Conservation (phyloP, 2,113 vertebrate genomes). For the Mastomys natalensis region DNA sequence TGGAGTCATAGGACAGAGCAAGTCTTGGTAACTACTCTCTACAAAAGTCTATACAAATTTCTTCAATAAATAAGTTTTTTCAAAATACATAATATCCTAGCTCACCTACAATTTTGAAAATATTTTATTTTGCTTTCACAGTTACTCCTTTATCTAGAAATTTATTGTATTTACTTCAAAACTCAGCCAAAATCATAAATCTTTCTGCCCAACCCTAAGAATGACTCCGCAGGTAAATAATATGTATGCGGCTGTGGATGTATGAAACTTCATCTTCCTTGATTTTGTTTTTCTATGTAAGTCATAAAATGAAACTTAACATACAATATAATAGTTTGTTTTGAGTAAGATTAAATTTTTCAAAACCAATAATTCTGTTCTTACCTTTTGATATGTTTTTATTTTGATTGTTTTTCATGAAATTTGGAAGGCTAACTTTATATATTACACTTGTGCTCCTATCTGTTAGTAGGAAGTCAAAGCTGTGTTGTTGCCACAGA, state of each 20-base stretch:
- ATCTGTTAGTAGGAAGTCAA: neutral
- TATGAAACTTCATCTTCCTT: neutral
- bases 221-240: neutral
- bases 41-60: neutral
- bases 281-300: neutral
- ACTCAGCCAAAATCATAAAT: neutral
- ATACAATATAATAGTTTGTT: neutral
- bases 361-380: neutral
- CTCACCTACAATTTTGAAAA: neutral
- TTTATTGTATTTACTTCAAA: neutral
- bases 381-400: neutral
- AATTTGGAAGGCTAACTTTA: conserved; percentile 32
- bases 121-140: neutral
- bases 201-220: neutral
- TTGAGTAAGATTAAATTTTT: neutral
- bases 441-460: neutral
- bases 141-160: neutral
- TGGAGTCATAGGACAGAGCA: fast-evolving
- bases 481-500: neutral
- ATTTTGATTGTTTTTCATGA: neutral
- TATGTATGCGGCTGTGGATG: neutral
- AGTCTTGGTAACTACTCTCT: no score
- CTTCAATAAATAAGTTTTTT: neutral
- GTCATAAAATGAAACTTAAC: neutral
- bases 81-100: neutral